phyloP scores from a whole-genome alignment of 2,113 vertebrate genomes.

The Rissa tridactyla region DNA sequence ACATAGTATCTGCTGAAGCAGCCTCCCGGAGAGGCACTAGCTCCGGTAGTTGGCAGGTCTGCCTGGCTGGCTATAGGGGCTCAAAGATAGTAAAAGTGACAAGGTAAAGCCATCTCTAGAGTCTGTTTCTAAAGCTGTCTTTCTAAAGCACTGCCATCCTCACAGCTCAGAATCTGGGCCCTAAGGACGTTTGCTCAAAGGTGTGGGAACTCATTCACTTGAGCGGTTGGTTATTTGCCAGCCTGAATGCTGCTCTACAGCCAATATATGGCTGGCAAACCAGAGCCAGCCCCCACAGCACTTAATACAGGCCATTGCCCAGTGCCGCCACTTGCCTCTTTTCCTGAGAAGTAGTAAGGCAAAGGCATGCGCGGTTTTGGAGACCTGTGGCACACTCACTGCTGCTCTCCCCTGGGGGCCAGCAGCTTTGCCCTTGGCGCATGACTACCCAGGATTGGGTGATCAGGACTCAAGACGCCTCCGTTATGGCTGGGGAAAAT shows the following conservation, averaged over 20 bases:
- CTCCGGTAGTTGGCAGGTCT: background rate
- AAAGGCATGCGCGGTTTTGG: background rate
- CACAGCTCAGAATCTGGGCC: background rate
- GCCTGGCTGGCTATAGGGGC: background rate
- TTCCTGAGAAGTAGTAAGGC: background rate
- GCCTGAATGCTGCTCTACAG: background rate
- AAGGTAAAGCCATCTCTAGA: background rate
- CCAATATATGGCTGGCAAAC: background rate
- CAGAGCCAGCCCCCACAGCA: background rate
- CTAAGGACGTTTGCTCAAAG: background rate
- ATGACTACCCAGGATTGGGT: accelerated
- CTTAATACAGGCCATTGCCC: background rate
- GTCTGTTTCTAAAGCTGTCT: background rate
- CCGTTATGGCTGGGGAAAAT: background rate
- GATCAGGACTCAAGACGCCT: background rate
- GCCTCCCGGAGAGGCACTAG: background rate
- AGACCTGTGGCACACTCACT: background rate
- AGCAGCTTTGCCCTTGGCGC: background rate
- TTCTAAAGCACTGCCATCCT: background rate
- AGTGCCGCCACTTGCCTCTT: background rate
- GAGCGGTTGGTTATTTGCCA: background rate
- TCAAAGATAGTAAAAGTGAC: background rate
- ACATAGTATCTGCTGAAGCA: background rate
- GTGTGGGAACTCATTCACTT: background rate
- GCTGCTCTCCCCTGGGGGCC: background rate